These are phyloP conservation scores for Rachycentron canadum DNA, from an alignment of 2,797 vertebrate species.

Conservation along the genomic window DNA sequence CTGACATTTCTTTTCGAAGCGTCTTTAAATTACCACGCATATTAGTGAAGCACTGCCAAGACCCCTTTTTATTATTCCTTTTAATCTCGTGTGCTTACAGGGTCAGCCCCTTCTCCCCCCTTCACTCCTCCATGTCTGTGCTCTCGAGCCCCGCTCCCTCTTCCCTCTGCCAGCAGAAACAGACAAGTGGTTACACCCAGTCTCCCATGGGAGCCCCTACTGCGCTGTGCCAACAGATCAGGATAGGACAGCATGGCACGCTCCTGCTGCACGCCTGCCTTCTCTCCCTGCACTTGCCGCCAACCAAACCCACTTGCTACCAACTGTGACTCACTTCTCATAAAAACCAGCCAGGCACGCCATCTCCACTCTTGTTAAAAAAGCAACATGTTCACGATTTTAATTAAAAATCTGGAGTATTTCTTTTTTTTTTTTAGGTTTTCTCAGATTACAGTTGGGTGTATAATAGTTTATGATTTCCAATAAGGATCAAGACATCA, in stretches of 20 bases:
- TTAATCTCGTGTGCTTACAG: slow-evolving; percentile 69
- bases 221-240: slow-evolving; percentile 41
- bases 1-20: slow-evolving; percentile 70
- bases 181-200: slow-evolving; percentile 58
- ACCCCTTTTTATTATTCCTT: slow-evolving; percentile 72
- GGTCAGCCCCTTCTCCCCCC: slow-evolving; percentile 56
- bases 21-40: slow-evolving; percentile 75
- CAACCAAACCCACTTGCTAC: slow-evolving; percentile 50
- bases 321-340: slow-evolving; percentile 58
- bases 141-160: slow-evolving; percentile 1
- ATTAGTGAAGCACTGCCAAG: slow-evolving; percentile 70
- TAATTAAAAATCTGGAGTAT: slow-evolving; percentile 17
- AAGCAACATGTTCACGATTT: slow-evolving; percentile 15
- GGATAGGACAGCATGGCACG: slow-evolving; percentile 42
- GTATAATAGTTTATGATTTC: slow-evolving; percentile 18
- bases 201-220: slow-evolving; percentile 32
- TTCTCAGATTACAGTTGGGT: background rate
- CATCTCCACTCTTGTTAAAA: slow-evolving; percentile 18
- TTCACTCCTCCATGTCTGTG: slow-evolving; percentile 20
- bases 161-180: slow-evolving; percentile 26
- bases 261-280: slow-evolving; percentile 48
- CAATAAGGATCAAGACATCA: slow-evolving; percentile 20
- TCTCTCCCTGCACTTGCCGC: slow-evolving; percentile 34
- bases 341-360: slow-evolving; percentile 42
- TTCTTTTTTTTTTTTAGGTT: slow-evolving; percentile 12